Evolutionary conservation across 2,113 vertebrate species (phyloP), one percentile per base, ranked within the genome.

Genomic region (Sigmodon hispidus): DNA sequence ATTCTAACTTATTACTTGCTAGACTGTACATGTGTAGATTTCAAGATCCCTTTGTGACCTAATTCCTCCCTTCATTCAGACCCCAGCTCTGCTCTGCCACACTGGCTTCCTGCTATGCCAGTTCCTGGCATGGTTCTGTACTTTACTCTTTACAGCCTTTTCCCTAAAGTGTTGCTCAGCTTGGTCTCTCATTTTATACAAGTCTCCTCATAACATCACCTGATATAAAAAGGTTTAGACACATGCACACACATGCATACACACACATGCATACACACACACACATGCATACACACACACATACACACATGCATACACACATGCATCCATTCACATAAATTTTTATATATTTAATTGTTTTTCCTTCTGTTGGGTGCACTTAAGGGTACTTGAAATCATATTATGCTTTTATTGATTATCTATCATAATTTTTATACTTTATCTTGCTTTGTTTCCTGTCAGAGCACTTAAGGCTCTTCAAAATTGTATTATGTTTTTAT

Each of bases 401-500:
- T 45, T 73, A 87, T 87, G 81, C 0, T 83, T 61, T 61, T 86
- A 70, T 91, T 72, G 5, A 87, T 87, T 67, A 61, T 94, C 63
- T 69, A 52, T 75, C 80, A 88, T 45, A 59, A 34, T 95, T 88
- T 29, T 52, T 87, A 65, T 26, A 15, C 19, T 87, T 96, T 59
- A 59, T 87, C 61, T 89, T 93, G 43, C 34, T 87, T 89, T 70
- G 19, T 50, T 91, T 95, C 29, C 81, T 95, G 89, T 83, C 61
- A 94, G 48, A 75, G n/a, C n/a, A 87, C 24, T 45, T 96, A 73
- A 21, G 69, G 40, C 40, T 84, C 36, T 40, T 93, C 88, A 45
- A 92, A 94, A 89, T 94, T 29, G 52, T 59, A 36, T 50, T 70
- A 81, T 77, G 80, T 1, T 89, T 59, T 52, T 88, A 61, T 89